phyloP scores from a whole-genome alignment of 1,140 invertebrate genomes.

The Tribolium castaneum region DNA sequence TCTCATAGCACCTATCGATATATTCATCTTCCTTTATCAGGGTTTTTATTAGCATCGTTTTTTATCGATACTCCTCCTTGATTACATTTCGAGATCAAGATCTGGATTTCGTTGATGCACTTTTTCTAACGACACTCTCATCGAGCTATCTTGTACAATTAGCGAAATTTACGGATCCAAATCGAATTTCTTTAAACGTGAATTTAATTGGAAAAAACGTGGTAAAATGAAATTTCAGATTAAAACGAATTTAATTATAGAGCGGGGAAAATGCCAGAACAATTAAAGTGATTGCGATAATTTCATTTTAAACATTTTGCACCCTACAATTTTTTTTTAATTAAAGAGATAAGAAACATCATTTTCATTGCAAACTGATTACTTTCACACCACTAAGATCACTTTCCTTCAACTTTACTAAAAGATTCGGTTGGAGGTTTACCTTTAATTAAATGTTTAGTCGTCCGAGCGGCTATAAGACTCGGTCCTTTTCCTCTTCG shows the following conservation, averaged over 20 bases:
- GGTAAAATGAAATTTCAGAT: constrained; percentile 6
- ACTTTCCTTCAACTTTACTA: background rate
- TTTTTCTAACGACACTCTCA: background rate
- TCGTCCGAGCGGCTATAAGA: constrained; percentile 10
- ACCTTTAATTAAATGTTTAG: constrained; percentile 30
- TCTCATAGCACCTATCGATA: constrained; percentile 48
- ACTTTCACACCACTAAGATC: background rate
- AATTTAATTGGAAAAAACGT: constrained; percentile 32
- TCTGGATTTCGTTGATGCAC: background rate
- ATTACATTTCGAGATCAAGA: constrained; percentile 33
- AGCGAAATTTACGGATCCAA: constrained; percentile 19
- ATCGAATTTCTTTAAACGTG: constrained; percentile 24
- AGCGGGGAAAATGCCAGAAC: background rate
- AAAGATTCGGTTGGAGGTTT: background rate
- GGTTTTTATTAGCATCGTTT: constrained; percentile 55
- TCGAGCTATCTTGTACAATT: background rate
- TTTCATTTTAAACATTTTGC: background rate
- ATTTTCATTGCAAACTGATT: background rate
- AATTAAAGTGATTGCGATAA: constrained; percentile 15
- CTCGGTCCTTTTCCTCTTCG: background rate
- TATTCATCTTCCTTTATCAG: constrained; percentile 57
- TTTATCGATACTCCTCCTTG: constrained; percentile 49
- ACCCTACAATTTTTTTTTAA: too few species aligned
- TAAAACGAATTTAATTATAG: background rate
- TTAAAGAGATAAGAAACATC: too few species aligned